Conservation (phyloP, 1,140 invertebrate species). For the Anastrepha ludens region DNA sequence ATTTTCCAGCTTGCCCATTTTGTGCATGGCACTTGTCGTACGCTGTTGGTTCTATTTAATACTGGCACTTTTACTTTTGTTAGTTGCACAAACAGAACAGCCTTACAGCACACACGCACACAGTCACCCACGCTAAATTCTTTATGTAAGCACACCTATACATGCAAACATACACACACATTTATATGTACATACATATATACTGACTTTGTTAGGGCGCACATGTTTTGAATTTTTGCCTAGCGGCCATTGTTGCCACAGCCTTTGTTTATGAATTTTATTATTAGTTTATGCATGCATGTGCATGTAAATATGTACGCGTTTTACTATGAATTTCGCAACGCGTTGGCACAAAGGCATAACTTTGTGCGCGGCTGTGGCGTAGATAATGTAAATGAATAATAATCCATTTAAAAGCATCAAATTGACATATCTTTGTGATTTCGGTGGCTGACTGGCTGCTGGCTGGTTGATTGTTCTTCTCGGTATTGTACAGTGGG, state of each 20-base stretch:
- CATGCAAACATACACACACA: not conserved
- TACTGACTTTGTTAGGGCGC: not conserved
- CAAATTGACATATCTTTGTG: constrained; percentile 39
- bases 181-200: not conserved
- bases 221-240: constrained; percentile 44
- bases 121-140: not conserved
- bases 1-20: constrained; percentile 21
- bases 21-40: constrained; percentile 33
- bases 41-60: constrained; percentile 18
- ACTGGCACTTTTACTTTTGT: constrained; percentile 8
- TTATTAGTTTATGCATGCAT: constrained; percentile 3
- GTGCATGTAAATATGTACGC: not conserved
- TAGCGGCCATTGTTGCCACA: constrained; percentile 17
- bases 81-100: no score
- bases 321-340: not conserved
- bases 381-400: constrained; percentile 47
- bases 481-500: no score
- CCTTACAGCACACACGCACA: not conserved
- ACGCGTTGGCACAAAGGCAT: not conserved
- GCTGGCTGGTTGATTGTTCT: not conserved
- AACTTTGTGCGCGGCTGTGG: constrained; percentile 14
- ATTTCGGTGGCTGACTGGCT: not conserved
- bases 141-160: not conserved
- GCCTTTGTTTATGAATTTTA: constrained; percentile 27
- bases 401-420: constrained; percentile 49